Conservation (phyloP, 2,113 vertebrate species). For the Bettongia penicillata region DNA sequence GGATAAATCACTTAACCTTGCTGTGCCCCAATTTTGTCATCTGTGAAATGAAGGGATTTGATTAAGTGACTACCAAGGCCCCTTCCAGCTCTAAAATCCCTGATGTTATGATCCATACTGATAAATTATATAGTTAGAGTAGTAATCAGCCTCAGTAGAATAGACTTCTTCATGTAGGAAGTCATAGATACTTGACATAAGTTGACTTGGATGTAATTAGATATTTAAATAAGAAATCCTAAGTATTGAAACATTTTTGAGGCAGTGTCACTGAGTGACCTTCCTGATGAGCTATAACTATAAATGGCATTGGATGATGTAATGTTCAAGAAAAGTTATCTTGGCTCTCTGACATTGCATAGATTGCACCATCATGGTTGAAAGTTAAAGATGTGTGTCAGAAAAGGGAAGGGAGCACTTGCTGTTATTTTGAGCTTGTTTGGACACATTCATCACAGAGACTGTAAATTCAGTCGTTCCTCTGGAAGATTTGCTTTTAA, state of each 20-base stretch:
- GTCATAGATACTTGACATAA: not conserved
- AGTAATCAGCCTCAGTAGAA: not conserved
- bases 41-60: not conserved
- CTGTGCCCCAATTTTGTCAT: not conserved
- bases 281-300: not conserved
- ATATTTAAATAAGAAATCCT: not conserved
- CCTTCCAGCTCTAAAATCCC: not conserved
- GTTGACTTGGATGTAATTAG: not conserved
- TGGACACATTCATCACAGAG: conserved; percentile 39
- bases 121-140: not conserved
- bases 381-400: conserved; percentile 44
- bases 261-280: not conserved
- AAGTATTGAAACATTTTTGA: not conserved
- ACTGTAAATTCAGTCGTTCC: conserved; percentile 65
- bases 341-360: conserved; percentile 35
- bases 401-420: not conserved
- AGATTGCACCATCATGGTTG: conserved; percentile 28
- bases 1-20: not conserved
- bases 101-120: not conserved
- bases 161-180: not conserved
- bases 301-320: not conserved
- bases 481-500: conserved; percentile 62
- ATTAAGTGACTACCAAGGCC: not conserved
- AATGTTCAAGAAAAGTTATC: not conserved
- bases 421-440: conserved; percentile 33